Base-by-base conservation (phyloP, 1,140 invertebrate genomes). In the Dinoponera quadriceps region DNA sequence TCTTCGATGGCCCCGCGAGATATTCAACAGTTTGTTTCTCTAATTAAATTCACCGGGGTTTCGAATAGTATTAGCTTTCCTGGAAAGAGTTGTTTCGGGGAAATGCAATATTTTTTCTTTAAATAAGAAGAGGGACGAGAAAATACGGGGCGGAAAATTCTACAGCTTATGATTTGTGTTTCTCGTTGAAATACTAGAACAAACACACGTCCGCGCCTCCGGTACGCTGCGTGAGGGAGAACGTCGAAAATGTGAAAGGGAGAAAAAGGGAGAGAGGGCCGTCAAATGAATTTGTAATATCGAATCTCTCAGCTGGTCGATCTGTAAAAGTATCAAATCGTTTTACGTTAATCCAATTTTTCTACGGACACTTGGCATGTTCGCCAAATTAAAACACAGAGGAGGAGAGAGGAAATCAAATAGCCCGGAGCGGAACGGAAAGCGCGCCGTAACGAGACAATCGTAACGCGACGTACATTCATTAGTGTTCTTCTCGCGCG, bases 11-110 rank as follows among this genome's bases (percentile, higher is more conserved):
- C 33, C 68, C 20, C 78, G 69, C 68, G 80, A 88, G 78, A 88
- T 88, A 83, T 84, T 87, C 57, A 29, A 49, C 44, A 83, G 73
- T 86, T 86, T 83, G 48, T 38, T 27, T 38, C 57, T 66, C 38
- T 69, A 72, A 65, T 86, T 87, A 86, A 63, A 68, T 51, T 80
- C n/a, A n/a, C 51, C 44, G 57, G 25, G n/a, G 51, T 68, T 85
- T 49, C 55, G 38, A 72, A 78, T 81, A 66, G 44, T 29, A 82
- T 81, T 82, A 82, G 44, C 65, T 59, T 72, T 49, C 13, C 25
- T 49, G 27, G 57, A 49, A 81, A 60, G 59, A 60, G 55, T 25
- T 14, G 57, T 60, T 81, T 29, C 77, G 18, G 38, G 48, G 33
- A 80, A 57, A 57, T 57, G 75, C 25, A 44, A 80, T 80, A 80